Conservation (phyloP, 2,113 vertebrate species). For the Ciconia boyciana region DNA sequence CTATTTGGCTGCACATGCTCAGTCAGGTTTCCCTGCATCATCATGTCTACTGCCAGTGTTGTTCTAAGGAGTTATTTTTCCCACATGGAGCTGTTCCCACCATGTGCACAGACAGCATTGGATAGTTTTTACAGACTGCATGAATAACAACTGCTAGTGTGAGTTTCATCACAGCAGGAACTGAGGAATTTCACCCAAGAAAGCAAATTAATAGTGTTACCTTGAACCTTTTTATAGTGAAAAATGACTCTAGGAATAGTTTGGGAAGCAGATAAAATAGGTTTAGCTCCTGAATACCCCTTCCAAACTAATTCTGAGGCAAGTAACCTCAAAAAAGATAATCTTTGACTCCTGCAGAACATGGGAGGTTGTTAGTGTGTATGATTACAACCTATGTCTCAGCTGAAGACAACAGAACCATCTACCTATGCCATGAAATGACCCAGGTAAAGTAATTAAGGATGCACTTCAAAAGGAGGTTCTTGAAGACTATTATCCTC, state of each 20-base stretch:
- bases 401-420: not conserved
- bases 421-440: not conserved
- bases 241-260: not conserved
- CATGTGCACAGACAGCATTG: not conserved
- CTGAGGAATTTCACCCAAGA: not conserved
- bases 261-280: not conserved
- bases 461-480: not conserved
- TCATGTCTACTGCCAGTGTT: not conserved
- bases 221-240: not conserved
- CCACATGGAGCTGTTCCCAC: not conserved
- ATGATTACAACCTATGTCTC: not conserved
- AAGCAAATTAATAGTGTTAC: not conserved
- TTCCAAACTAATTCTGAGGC: not conserved
- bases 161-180: not conserved
- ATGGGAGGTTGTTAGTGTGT: not conserved
- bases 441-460: not conserved
- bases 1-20: not conserved
- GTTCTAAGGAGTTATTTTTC: not conserved
- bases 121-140: not conserved
- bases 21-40: not conserved
- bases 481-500: not conserved
- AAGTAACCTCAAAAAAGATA: not conserved
- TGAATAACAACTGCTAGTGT: rapidly evolving
- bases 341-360: not conserved
- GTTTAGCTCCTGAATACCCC: not conserved